phyloP scores from a whole-genome alignment of 1,140 invertebrate species.

The Metopolophium dirhodum region DNA sequence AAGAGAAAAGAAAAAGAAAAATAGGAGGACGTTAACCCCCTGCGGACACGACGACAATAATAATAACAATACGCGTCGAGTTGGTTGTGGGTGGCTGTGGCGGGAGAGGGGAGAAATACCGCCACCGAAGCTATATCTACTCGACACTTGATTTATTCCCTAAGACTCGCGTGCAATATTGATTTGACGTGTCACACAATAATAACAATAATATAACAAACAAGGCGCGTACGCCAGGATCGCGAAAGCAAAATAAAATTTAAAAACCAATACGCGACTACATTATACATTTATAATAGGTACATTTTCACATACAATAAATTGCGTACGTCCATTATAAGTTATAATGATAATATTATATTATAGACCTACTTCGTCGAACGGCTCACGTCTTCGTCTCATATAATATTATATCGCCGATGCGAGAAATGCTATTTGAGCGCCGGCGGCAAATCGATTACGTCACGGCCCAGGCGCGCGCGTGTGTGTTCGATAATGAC shows the following conservation, averaged over 20 bases:
- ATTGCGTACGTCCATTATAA: not conserved
- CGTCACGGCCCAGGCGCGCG: not conserved
- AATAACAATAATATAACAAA: not conserved
- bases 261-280: not conserved
- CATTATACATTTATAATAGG: not conserved
- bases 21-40: not conserved
- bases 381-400: not conserved
- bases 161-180: not conserved
- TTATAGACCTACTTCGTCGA: not conserved
- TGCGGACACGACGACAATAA: not conserved
- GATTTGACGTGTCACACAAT: not conserved
- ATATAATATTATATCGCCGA: not conserved
- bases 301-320: too few species aligned
- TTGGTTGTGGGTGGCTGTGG: not conserved
- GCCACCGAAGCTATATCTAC: not conserved
- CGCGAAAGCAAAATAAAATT: not conserved
- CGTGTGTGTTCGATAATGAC: constrained; percentile 11
- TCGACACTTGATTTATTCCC: constrained; percentile 5
- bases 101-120: not conserved
- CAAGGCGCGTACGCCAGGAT: not conserved
- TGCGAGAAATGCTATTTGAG: not conserved
- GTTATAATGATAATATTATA: not conserved
- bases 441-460: constrained; percentile 37
- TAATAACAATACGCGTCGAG: not conserved
- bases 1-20: not conserved